Conservation (phyloP, 2,888 invertebrate species). For the Drosophila ochracea region DNA sequence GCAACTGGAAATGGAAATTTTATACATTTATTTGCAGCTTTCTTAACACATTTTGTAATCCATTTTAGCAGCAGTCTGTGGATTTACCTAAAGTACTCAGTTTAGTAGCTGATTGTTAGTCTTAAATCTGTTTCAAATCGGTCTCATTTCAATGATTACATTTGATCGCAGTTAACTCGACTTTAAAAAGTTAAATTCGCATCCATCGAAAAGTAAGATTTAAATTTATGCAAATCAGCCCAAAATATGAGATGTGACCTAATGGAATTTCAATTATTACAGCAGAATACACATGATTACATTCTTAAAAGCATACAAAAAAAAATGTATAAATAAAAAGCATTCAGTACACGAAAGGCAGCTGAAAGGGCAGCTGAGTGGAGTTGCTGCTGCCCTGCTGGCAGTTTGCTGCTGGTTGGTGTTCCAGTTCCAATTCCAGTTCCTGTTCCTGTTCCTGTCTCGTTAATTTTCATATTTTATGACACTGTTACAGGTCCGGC, state of each 20-base stretch:
- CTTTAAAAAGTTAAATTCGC: neutral
- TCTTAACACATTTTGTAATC: neutral
- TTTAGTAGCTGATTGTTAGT: neutral
- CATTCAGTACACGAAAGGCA: neutral
- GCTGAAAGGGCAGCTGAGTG: neutral
- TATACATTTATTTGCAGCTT: neutral
- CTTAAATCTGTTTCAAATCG: neutral
- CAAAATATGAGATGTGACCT: conserved; percentile 17
- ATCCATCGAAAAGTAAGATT: neutral
- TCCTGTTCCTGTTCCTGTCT: conserved; percentile 3
- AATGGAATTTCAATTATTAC: conserved; percentile 49
- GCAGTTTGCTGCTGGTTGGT: neutral
- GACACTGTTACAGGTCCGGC: conserved; percentile 1
- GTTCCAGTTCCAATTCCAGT: conserved; percentile 5
- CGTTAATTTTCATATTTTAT: conserved; percentile 34
- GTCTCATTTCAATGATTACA: neutral
- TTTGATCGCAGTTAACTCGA: neutral
- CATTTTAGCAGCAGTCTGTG: neutral
- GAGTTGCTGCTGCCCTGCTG: neutral
- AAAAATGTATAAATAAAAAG: conserved; percentile 6
- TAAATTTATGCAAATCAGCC: conserved; percentile 24
- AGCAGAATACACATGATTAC: conserved; percentile 48
- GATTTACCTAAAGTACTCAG: no score
- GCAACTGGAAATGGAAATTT: neutral
- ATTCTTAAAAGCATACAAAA: conserved; percentile 14